A percentile compares a stretch with the other conserved stretches of the same genome.
phyloP scores from a whole-genome alignment of 2,797 vertebrate genomes.

The Zenarchopterus dispar region DNA sequence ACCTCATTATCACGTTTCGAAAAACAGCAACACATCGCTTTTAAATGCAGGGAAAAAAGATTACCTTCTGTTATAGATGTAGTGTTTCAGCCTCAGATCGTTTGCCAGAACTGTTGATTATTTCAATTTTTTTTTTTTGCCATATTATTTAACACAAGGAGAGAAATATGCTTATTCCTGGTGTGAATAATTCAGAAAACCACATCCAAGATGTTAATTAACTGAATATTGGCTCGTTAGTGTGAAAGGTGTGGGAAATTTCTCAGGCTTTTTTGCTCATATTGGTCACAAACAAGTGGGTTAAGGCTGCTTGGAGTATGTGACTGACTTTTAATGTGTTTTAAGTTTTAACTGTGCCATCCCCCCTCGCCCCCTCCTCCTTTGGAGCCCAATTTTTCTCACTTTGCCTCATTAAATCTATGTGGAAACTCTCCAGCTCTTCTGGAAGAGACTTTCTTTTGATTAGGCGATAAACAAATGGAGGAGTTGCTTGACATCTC shows the following conservation, averaged over 20 bases:
- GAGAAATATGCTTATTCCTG: conserved; percentile 30
- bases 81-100: conserved; percentile 50
- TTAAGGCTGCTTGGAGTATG: conserved; percentile 34
- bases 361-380: conserved; percentile 5
- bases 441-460: conserved; percentile 65
- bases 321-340: conserved; percentile 70
- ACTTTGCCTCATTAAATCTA: conserved; percentile 72
- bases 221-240: conserved; percentile 30
- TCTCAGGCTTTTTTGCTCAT: conserved; percentile 23
- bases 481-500: conserved; percentile 76
- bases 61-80: conserved; percentile 42
- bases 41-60: conserved; percentile 28
- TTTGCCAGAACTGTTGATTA: conserved; percentile 65
- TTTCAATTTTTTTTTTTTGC: conserved; percentile 52
- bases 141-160: conserved; percentile 11
- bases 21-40: conserved; percentile 46
- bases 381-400: conserved; percentile 38
- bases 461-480: conserved; percentile 71
- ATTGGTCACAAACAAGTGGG: conserved; percentile 42
- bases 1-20: conserved; percentile 71
- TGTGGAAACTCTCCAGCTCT: conserved; percentile 58
- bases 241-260: conserved; percentile 27
- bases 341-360: conserved; percentile 22
- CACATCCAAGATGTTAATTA: conserved; percentile 46
- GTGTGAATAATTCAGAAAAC: conserved; percentile 26